phyloP scores from a whole-genome alignment of 2,113 vertebrate species.

The Rhinichthys klamathensis region DNA sequence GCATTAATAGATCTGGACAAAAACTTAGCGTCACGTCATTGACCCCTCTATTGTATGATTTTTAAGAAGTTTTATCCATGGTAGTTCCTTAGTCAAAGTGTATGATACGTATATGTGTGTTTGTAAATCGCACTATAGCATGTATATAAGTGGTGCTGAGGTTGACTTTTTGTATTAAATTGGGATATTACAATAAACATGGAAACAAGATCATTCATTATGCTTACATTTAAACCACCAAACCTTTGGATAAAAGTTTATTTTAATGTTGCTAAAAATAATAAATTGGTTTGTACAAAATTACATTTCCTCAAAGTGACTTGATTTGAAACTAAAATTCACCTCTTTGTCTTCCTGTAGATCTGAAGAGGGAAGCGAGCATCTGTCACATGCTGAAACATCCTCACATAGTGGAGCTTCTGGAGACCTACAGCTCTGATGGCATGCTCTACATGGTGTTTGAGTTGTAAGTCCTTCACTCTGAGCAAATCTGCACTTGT shows the following conservation, averaged over 20 bases:
- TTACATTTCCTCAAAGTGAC: background rate
- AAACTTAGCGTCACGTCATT: background rate
- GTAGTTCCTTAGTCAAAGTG: background rate
- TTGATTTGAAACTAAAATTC: background rate
- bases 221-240: background rate
- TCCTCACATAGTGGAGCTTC: constrained; percentile 95
- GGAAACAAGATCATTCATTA: background rate
- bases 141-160: background rate
- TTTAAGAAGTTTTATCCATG: background rate
- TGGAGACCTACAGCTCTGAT: constrained; percentile 99
- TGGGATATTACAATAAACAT: background rate
- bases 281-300: background rate
- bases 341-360: constrained; percentile 68
- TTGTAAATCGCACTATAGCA: too few relatives aligned
- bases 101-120: background rate
- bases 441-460: constrained; percentile 99
- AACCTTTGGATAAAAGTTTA: background rate
- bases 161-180: background rate
- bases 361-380: constrained; percentile 98
- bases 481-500: background rate
- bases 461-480: constrained; percentile 89
- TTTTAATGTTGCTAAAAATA: background rate
- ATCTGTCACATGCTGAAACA: constrained; percentile 99
- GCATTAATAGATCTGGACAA: too few relatives aligned
- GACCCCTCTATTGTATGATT: background rate